phyloP scores from a whole-genome alignment of 2,113 vertebrate species.

The Engystomops pustulosus region DNA sequence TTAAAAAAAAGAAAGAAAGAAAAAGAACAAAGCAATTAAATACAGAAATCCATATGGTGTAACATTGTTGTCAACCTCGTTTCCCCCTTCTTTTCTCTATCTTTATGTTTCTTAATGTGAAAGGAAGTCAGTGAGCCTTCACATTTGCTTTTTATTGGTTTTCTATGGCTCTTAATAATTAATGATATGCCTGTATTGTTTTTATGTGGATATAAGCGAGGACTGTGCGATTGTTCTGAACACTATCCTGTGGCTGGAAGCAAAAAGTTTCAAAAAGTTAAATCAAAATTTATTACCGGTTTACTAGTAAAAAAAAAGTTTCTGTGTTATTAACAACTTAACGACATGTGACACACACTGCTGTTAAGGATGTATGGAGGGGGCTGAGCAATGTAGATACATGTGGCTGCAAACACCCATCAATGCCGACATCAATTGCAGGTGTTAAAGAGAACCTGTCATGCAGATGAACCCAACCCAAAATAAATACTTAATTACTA shows the following conservation, averaged over 20 bases:
- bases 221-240: not conserved
- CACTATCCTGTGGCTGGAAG: not conserved
- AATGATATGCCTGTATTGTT: not conserved
- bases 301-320: too few species aligned
- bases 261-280: too few species aligned
- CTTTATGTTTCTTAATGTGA: conserved; percentile 15
- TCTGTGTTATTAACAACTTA: too few species aligned
- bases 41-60: conserved; percentile 75
- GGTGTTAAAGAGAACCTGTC: too few species aligned
- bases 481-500: too few species aligned
- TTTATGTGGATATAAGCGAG: not conserved
- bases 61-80: conserved; percentile 65
- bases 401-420: too few species aligned
- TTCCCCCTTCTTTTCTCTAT: conserved; percentile 57
- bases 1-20: conserved; percentile 72
- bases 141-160: not conserved
- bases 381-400: too few species aligned
- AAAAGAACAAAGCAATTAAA: conserved; percentile 79
- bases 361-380: too few species aligned
- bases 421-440: too few species aligned
- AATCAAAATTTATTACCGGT: too few species aligned
- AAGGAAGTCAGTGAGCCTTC: not conserved
- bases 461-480: too few species aligned
- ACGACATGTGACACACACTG: too few species aligned
- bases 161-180: not conserved